These are phyloP conservation scores for Mesaphorura yosii DNA, from an alignment of 1,140 invertebrate genomes.

Conservation along the genomic window DNA sequence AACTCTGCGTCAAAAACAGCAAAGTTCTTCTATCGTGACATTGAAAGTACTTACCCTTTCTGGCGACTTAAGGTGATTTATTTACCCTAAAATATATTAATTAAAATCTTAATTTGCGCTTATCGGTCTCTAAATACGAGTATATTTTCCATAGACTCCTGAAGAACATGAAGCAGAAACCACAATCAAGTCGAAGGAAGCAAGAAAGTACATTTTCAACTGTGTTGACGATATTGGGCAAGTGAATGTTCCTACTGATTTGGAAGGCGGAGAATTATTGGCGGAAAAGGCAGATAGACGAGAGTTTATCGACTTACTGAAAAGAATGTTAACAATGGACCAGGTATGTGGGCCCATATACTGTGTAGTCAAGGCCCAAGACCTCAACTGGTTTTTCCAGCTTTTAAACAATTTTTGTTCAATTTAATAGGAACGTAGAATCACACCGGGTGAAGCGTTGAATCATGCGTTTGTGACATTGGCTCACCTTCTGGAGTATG, in stretches of 20 bases:
- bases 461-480: slow-evolving; percentile 90
- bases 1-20: slow-evolving; percentile 96
- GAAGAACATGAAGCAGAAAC: slow-evolving; percentile 98
- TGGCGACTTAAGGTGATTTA: slow-evolving; percentile 85
- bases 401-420: background rate
- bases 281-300: slow-evolving; percentile 91
- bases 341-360: slow-evolving; percentile 49
- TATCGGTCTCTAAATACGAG: no score
- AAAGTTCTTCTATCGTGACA: slow-evolving; percentile 95
- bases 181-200: slow-evolving; percentile 97
- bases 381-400: background rate
- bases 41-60: slow-evolving; percentile 92
- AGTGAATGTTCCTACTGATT: slow-evolving; percentile 92
- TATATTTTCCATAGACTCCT: slow-evolving; percentile 54
- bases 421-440: slow-evolving; percentile 62
- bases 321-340: slow-evolving; percentile 95
- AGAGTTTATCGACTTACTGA: slow-evolving; percentile 93
- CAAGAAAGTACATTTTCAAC: slow-evolving; percentile 98
- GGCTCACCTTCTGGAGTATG: slow-evolving; percentile 87
- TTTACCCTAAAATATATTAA: no score
- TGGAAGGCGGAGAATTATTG: slow-evolving; percentile 86
- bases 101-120: slow-evolving; percentile 1
- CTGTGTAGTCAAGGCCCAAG: background rate
- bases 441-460: slow-evolving; percentile 87
- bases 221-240: slow-evolving; percentile 97